Base-by-base conservation (phyloP, 2,888 invertebrate genomes). In the Anoplius nigerrimus region DNA sequence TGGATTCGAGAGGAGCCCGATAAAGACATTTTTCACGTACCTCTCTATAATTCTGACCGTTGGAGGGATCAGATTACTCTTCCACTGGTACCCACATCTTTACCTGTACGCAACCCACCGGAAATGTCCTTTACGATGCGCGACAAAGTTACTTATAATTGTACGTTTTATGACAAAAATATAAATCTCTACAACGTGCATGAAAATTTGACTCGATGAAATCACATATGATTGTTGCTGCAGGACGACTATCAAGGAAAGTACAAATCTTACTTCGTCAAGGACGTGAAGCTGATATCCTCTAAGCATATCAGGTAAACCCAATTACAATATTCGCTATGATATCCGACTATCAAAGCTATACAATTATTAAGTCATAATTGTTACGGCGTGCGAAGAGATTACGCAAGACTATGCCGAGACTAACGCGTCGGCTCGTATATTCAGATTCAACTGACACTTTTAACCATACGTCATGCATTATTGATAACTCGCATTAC, bases 1-100 rank as follows among this genome's bases (percentile, higher is more conserved):
- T 71, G 92, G 92, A 6, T 92, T 90, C 83, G 86, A 88, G 66
- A 85, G 85, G 64, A 89, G 87, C 74, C 70, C 74, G 8, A 57
- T 82, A 2, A 82, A 84, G 61, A 86, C 88, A 34, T 71, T 85
- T 55, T 34, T 89, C 24, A 89, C 88, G 42, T 91, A 90, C 87
- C 56, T 90, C 5, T 86, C 89, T n/a, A 90, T 91, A 57, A 69
- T 92, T 27, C 76, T 91, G 55, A 91, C 91, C 0, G 79, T 89
- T 11, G 92, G 92, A 16, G 82, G 91, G 45, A 83, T 93, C 53
- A 89, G 92, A 21, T 88, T 93, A 43, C 86, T 92, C 60, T 92
- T 92, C 83, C 92, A 92, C 81, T 93, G 93, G 92, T 91, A 91
- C 83, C 92, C 92, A 0, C 90, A 91, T 54, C 89, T 91, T 82